These are phyloP conservation scores for Platysteira castanea DNA, from an alignment of 2,113 vertebrate genomes.

Conservation along the genomic window DNA sequence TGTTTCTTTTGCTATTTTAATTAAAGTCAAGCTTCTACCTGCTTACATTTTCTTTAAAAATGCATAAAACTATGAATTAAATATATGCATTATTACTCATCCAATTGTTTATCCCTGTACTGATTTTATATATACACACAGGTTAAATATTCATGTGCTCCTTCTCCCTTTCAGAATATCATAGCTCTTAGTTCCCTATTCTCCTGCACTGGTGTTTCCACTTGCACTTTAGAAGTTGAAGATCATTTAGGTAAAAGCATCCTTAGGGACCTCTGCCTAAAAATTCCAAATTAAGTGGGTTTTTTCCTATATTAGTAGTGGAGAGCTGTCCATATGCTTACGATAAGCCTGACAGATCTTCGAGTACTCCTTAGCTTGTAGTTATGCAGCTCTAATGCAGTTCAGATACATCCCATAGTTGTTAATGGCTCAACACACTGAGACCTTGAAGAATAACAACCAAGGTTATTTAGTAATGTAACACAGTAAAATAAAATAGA, in stretches of 20 bases:
- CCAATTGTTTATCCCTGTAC: conserved; percentile 41
- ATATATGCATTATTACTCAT: conserved; percentile 38
- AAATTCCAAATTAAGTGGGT: conserved; percentile 39
- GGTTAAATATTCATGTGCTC: conserved; percentile 51
- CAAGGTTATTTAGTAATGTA: conserved; percentile 69
- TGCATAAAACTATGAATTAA: conserved; percentile 54
- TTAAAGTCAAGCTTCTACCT: conserved; percentile 1
- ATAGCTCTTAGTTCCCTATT: background rate
- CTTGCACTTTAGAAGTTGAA: conserved; percentile 28
- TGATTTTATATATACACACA: conserved; percentile 12
- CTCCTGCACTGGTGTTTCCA: background rate
- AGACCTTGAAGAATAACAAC: conserved; percentile 66
- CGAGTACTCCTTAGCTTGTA: conserved; percentile 61
- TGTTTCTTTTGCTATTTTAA: conserved; percentile 40
- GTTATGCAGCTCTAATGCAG: conserved; percentile 39
- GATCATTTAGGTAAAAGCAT: conserved; percentile 45
- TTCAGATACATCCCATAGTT: conserved; percentile 41
- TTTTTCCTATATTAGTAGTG: background rate
- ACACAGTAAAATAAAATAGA: conserved; percentile 36
- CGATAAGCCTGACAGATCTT: conserved; percentile 70
- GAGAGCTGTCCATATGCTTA: conserved; percentile 66
- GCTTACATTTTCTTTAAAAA: conserved; percentile 38
- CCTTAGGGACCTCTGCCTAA: conserved; percentile 24
- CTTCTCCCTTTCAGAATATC: conserved; percentile 12
- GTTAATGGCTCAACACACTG: conserved; percentile 58